phyloP scores from a whole-genome alignment of 2,888 invertebrate genomes.

The Graphium colonna region DNA sequence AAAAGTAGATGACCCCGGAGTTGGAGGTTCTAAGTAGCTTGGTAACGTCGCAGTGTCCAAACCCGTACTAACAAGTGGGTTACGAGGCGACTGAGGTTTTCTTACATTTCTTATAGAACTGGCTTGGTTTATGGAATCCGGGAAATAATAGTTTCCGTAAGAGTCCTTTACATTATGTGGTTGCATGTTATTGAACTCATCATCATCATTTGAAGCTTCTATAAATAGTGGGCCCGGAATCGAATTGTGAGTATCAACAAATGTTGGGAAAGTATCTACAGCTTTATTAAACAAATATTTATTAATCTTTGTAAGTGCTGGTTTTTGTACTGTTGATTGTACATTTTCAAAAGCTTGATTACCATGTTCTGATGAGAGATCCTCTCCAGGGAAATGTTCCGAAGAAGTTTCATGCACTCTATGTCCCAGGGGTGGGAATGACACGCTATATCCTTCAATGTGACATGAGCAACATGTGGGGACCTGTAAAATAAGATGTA shows the following conservation, averaged over 20 bases:
- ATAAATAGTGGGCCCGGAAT: constrained; percentile 58
- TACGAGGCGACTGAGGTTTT: constrained; percentile 37
- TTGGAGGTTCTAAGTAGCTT: constrained; percentile 72
- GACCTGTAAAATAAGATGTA: constrained; percentile 64
- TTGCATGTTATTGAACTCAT: constrained; percentile 43
- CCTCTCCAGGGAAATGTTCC: constrained; percentile 80
- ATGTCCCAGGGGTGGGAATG: constrained; percentile 82
- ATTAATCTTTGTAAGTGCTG: constrained; percentile 53
- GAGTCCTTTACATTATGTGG: constrained; percentile 58
- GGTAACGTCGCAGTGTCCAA: constrained; percentile 63
- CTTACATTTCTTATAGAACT: constrained; percentile 58
- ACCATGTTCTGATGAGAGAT: constrained; percentile 68
- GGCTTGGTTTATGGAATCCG: constrained; percentile 68
- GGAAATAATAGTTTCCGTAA: constrained; percentile 66
- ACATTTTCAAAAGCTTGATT: constrained; percentile 71
- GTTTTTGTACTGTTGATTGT: constrained; percentile 59
- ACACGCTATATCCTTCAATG: constrained; percentile 86
- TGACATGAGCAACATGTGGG: constrained; percentile 92
- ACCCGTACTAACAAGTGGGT: constrained; percentile 38
- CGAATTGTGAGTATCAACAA: constrained; percentile 57
- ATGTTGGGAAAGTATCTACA: constrained; percentile 51
- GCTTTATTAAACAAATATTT: constrained; percentile 56
- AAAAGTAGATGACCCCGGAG: constrained; percentile 58
- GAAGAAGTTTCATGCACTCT: constrained; percentile 72
- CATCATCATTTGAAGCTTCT: constrained; percentile 49